A percentile compares a stretch with the other conserved stretches of the same genome.
These are phyloP conservation scores for Labeo rohita DNA, from an alignment of 2,113 vertebrate genomes.

Conservation along the genomic window DNA sequence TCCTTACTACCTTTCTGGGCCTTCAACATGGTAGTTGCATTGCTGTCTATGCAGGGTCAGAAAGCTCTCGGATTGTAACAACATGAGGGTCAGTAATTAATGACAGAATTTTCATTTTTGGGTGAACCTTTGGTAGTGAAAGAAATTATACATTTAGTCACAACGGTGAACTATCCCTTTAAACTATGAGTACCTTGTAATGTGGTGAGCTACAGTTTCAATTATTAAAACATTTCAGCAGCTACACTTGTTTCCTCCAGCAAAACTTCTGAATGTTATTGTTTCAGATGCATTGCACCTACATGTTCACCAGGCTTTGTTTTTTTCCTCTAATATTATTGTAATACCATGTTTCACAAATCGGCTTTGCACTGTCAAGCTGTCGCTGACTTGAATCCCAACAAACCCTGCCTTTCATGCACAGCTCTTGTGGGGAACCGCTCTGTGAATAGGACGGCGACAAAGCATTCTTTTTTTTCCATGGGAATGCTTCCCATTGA, in stretches of 20 bases:
- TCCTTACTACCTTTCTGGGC: no score
- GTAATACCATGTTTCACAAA: constrained; percentile 39
- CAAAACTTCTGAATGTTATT: neutral
- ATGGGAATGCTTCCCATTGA: constrained; percentile 70
- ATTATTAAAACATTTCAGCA: neutral
- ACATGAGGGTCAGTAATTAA: no score
- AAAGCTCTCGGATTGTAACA: no score
- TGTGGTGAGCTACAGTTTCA: neutral
- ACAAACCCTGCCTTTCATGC: constrained; percentile 70
- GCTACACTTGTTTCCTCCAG: neutral
- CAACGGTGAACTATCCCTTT: neutral
- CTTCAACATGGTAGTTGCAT: no score
- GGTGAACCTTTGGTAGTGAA: no score
- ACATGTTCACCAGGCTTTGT: neutral
- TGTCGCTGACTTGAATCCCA: constrained; percentile 74
- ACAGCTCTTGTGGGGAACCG: constrained; percentile 47
- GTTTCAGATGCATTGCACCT: neutral
- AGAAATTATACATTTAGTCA: no score
- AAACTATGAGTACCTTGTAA: neutral
- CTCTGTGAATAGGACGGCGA: constrained; percentile 65
- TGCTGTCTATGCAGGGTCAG: no score
- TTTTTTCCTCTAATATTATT: constrained; percentile 25
- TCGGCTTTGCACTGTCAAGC: constrained; percentile 55
- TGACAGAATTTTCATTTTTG: no score
- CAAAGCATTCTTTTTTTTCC: constrained; percentile 71